Base-by-base conservation (phyloP, 2,797 vertebrate genomes). In the Euthynnus affinis region DNA sequence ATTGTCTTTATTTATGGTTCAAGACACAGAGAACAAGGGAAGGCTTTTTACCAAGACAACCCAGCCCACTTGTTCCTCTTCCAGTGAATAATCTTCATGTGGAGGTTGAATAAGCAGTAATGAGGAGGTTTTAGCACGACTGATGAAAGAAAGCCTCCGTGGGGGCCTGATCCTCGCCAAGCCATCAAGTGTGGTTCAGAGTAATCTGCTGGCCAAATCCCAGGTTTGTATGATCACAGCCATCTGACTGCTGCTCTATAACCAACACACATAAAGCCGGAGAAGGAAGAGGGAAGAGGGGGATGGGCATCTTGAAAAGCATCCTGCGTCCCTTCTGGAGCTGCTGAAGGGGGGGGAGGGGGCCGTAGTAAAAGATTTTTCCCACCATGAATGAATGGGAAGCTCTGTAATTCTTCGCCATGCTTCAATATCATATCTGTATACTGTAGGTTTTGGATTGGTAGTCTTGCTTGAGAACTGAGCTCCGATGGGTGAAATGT, bases 191-290 rank as follows among this genome's bases (percentile, higher is more conserved):
- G 73, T 74, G 34, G 58, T 77, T 82, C 58, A 64, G 70, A 78
- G 70, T 89, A 82, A 88, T 87, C 87, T 85, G n/a, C 48, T 81
- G 77, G 83, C 84, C 78, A 84, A 87, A 87, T 88, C 83, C 72
- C 65, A 79, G 82, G 87, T 86, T 88, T 88, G 82, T 84, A 76
- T 82, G 80, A 87, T 91, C 68, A 48, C 76, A 57, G 75, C 84
- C 86, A 88, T 91, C 90, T 90, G 83, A 92, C 86, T 83, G 63
- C 84, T 73, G 83, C 81, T 86, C 80, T 66, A 73, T 78, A 84
- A 83, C 53, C 78, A 83, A 80, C 74, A 76, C 83, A 69, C 76
- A 78, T 55, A 40, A 34, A 80, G 62, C 70, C 22, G n/a, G 29
- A 58, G 66, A 57, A 52, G 20, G 22, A 79, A 79, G 72, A 22